Conservation (phyloP, 2,797 vertebrate species). For the Picus viridis region DNA sequence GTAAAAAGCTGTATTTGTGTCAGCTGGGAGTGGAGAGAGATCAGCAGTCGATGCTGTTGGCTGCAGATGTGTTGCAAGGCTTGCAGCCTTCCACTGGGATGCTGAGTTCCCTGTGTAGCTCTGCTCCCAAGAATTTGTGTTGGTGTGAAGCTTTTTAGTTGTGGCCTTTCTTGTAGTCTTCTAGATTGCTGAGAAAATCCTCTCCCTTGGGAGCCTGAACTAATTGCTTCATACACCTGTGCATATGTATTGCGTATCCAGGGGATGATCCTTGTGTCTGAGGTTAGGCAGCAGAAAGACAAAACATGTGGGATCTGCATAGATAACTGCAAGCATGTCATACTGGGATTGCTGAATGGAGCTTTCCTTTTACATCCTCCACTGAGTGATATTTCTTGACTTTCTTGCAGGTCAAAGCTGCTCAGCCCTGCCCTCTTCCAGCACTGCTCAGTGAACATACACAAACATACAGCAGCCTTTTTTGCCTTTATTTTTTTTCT, state of each 20-base stretch:
- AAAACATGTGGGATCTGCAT: neutral
- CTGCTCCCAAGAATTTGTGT: neutral
- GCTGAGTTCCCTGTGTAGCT: fast-evolving
- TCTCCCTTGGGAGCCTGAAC: neutral
- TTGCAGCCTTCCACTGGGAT: neutral
- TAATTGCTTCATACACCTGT: neutral
- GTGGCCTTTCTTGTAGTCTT: neutral
- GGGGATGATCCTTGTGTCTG: neutral
- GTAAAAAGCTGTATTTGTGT: neutral
- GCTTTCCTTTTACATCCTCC: neutral
- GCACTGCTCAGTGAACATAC: neutral
- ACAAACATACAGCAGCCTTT: neutral
- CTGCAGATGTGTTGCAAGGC: neutral
- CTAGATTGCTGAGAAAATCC: neutral
- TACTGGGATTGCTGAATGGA: neutral
- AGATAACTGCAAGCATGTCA: neutral
- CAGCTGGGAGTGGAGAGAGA: neutral
- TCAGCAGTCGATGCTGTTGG: neutral
- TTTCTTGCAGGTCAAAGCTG: slow-evolving; percentile 17
- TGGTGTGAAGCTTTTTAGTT: neutral
- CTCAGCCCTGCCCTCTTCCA: neutral
- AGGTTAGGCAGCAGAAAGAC: neutral
- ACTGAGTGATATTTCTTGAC: neutral
- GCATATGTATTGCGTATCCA: neutral
- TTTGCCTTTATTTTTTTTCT: fast-evolving